Percentiles rank a stretch among this genome's conserved stretches.
These are phyloP conservation scores for Chionis minor DNA, from an alignment of 2,113 vertebrate species.

Conservation along the genomic window DNA sequence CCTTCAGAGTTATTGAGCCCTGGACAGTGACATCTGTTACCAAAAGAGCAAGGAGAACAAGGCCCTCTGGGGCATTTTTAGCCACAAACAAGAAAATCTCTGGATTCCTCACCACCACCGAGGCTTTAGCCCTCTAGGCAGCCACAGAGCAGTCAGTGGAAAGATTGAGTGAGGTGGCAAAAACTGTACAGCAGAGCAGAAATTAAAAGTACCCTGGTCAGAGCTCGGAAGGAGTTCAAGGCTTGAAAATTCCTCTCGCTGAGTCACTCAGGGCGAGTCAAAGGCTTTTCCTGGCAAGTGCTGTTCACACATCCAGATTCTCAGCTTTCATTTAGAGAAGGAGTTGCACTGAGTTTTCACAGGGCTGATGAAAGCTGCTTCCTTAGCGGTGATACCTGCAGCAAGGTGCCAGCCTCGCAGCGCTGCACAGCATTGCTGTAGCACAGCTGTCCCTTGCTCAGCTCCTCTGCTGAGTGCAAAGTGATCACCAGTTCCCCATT, in stretches of 20 bases:
- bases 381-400: not conserved
- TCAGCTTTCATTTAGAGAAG: not conserved
- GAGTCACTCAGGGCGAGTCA: constrained; percentile 33
- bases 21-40: not conserved
- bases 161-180: constrained; percentile 42
- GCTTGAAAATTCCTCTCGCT: constrained; percentile 35
- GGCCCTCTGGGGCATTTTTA: not conserved
- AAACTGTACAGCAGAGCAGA: constrained; percentile 11
- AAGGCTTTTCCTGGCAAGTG: constrained; percentile 5
- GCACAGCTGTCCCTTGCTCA: not conserved
- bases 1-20: not conserved
- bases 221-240: constrained; percentile 33
- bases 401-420: not conserved
- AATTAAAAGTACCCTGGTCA: constrained; percentile 9
- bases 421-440: rapidly evolving
- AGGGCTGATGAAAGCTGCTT: not conserved
- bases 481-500: not conserved
- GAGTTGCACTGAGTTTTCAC: not conserved
- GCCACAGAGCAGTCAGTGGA: constrained; percentile 9
- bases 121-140: constrained; percentile 7
- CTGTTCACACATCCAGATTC: not conserved
- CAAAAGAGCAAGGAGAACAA: not conserved
- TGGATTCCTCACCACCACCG: not conserved
- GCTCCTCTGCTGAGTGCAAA: not conserved
- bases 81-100: not conserved